phyloP scores from a whole-genome alignment of 1,140 invertebrate genomes.

The Vanessa atalanta region DNA sequence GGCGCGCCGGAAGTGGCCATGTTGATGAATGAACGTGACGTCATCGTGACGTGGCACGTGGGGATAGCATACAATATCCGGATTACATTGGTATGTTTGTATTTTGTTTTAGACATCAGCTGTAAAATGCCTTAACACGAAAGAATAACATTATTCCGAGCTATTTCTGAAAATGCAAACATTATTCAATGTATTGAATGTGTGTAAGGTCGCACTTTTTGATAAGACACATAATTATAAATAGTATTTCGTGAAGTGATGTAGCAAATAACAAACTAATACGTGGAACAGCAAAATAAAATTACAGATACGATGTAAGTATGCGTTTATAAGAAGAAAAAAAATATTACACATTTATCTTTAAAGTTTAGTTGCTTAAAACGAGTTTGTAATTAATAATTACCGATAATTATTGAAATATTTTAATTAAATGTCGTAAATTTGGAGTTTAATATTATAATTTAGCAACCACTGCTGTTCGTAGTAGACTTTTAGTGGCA shows the following conservation, averaged over 20 bases:
- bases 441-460: background rate
- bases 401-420: background rate
- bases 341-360: background rate
- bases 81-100: slow-evolving; percentile 39
- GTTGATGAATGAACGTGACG: slow-evolving; percentile 70
- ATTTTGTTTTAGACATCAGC: slow-evolving; percentile 35
- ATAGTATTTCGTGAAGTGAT: background rate
- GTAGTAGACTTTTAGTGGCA: background rate
- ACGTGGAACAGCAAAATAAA: background rate
- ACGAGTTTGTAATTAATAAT: background rate
- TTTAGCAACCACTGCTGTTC: background rate
- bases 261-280: background rate
- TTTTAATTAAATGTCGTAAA: background rate
- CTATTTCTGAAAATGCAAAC: background rate
- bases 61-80: slow-evolving; percentile 30
- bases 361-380: background rate
- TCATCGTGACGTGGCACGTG: slow-evolving; percentile 54
- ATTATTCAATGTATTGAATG: background rate
- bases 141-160: background rate
- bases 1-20: slow-evolving; percentile 65
- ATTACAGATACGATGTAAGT: background rate
- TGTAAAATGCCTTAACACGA: slow-evolving; percentile 14
- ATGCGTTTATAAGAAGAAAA: background rate
- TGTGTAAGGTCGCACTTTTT: background rate
- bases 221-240: slow-evolving; percentile 2